phyloP scores from a whole-genome alignment of 2,113 vertebrate genomes.

The Scatophagus argus region DNA sequence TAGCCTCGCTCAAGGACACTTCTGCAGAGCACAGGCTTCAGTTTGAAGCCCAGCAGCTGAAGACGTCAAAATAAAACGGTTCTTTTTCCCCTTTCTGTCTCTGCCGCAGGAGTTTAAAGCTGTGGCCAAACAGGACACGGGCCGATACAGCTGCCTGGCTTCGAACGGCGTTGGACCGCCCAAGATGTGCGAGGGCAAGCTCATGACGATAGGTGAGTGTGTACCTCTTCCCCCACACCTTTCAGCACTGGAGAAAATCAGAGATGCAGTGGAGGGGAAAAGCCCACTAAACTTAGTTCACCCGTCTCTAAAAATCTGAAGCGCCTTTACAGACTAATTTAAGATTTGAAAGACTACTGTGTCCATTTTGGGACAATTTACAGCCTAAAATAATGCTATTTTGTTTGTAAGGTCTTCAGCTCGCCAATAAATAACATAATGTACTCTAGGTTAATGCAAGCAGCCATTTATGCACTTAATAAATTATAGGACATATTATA shows the following conservation, averaged over 20 bases:
- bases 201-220: conserved; percentile 77
- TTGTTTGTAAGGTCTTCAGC: background rate
- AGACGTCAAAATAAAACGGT: too few species aligned
- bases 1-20: background rate
- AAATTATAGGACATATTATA: conserved; percentile 18
- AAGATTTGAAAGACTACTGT: background rate
- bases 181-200: conserved; percentile 71
- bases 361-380: background rate
- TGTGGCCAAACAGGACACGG: conserved; percentile 74
- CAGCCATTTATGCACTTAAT: conserved; percentile 5
- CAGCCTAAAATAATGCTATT: background rate
- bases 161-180: conserved; percentile 69
- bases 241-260: conserved; percentile 58
- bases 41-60: background rate
- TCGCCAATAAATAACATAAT: conserved; percentile 17
- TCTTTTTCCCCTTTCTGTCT: background rate
- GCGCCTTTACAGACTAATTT: background rate
- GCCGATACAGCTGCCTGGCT: conserved; percentile 75
- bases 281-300: conserved; percentile 9
- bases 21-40: too few species aligned
- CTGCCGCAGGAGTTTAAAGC: conserved; percentile 72
- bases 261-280: conserved; percentile 60
- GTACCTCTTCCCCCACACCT: conserved; percentile 46
- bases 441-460: conserved; percentile 13
- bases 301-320: conserved; percentile 24